phyloP scores from a whole-genome alignment of 2,888 invertebrate genomes.

The Plemyria rubiginata region DNA sequence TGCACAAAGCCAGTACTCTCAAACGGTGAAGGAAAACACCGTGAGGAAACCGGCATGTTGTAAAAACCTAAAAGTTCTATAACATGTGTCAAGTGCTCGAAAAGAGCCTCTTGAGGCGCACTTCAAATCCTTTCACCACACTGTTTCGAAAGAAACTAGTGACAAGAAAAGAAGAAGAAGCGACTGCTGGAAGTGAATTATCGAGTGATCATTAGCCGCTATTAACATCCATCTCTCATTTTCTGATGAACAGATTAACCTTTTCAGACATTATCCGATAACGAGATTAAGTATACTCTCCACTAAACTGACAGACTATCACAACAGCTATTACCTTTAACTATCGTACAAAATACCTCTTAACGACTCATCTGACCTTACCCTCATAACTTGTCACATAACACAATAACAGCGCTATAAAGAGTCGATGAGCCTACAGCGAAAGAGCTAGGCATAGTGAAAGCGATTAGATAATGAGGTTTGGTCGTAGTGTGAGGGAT shows the following conservation, averaged over 20 bases:
- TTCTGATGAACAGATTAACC: constrained; percentile 1
- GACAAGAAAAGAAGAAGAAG: too few species aligned
- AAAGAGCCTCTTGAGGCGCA: too few species aligned
- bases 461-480: constrained; percentile 10
- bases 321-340: constrained; percentile 36
- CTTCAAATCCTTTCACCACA: too few species aligned
- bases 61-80: too few species aligned
- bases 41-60: too few species aligned
- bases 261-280: constrained; percentile 25
- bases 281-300: constrained; percentile 32
- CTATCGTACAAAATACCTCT: constrained; percentile 41
- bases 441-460: constrained; percentile 16
- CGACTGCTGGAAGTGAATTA: too few species aligned
- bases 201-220: not conserved
- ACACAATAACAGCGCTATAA: constrained; percentile 44
- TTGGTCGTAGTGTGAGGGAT: constrained; percentile 2
- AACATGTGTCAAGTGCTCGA: too few species aligned
- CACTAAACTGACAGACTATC: constrained; percentile 36
- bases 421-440: constrained; percentile 40
- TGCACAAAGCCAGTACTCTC: too few species aligned
- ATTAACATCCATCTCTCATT: not conserved
- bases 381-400: constrained; percentile 41
- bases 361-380: constrained; percentile 43
- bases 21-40: too few species aligned
- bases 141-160: too few species aligned